Evolutionary conservation across 2,113 vertebrate species (phyloP).

Genomic region (Pithys albifrons): DNA sequence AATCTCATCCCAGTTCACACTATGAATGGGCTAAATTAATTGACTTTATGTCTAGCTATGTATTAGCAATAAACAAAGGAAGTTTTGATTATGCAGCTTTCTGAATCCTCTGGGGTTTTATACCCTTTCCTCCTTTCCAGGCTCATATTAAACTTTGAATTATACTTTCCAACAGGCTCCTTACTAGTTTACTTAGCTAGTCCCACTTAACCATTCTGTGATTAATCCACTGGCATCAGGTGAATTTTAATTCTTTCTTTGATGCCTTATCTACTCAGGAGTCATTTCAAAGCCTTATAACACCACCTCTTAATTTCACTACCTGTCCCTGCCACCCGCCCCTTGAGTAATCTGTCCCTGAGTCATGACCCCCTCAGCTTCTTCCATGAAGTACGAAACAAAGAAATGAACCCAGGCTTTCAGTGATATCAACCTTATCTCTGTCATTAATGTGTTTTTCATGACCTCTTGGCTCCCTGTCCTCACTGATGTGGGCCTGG

Average conservation of each 20-base stretch:
- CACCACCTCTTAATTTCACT: neutral
- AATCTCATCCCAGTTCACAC: neutral
- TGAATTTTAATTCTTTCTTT: conserved; percentile 31
- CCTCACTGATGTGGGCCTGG: neutral
- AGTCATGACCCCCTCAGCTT: neutral
- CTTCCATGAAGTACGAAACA: neutral
- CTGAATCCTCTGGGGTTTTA: neutral
- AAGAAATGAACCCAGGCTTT: neutral
- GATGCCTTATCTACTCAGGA: neutral
- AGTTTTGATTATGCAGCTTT: neutral
- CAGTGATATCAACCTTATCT: neutral
- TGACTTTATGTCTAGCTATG: neutral
- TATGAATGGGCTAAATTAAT: neutral
- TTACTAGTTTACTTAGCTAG: neutral
- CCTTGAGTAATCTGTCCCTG: neutral
- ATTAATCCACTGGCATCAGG: neutral
- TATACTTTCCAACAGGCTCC: neutral
- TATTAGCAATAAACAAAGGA: neutral
- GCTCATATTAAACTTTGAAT: neutral
- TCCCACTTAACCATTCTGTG: neutral
- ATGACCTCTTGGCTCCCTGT: neutral
- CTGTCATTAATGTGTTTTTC: neutral
- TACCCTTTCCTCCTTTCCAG: neutral
- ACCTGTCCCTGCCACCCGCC: neutral
- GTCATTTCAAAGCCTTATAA: neutral